Evolutionary conservation across 2,797 vertebrate genomes (phyloP).

Genomic region (Malacoctenus gilli): DNA sequence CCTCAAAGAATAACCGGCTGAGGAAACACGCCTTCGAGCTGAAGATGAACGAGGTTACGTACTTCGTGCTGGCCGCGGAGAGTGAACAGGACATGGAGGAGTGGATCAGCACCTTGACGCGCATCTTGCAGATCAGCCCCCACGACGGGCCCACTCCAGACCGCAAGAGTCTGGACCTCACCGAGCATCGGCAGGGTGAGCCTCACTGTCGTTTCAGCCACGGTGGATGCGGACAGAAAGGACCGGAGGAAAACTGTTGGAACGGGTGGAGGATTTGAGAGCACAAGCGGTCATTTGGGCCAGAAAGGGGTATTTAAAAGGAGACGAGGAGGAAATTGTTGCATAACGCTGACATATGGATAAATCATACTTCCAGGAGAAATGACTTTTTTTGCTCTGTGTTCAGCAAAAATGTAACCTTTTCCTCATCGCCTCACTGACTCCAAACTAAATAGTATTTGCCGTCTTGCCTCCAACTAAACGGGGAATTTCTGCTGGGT

Average conservation of each 20-base stretch:
- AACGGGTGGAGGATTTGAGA: slow-evolving; percentile 8
- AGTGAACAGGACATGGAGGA: slow-evolving; percentile 99
- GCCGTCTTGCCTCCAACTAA: slow-evolving; percentile 19
- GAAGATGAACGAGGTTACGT: slow-evolving; percentile 99
- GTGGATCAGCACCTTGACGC: slow-evolving; percentile 96
- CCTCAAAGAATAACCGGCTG: slow-evolving; percentile 90
- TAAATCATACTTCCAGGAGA: slow-evolving; percentile 31
- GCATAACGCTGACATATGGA: slow-evolving; percentile 32
- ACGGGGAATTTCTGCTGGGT: slow-evolving; percentile 15
- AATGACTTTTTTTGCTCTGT: slow-evolving; percentile 13
- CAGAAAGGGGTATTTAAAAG: slow-evolving; percentile 22
- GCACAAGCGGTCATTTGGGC: slow-evolving; percentile 22
- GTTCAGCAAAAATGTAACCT: slow-evolving; percentile 30
- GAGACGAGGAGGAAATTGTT: slow-evolving; percentile 4
- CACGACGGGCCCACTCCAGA: slow-evolving; percentile 89
- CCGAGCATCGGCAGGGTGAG: slow-evolving; percentile 91
- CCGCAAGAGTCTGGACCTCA: slow-evolving; percentile 91
- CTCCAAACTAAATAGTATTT: slow-evolving; percentile 15
- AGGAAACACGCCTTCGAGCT: slow-evolving; percentile 96
- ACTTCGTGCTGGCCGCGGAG: slow-evolving; percentile 98
- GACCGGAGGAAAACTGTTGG: slow-evolving; percentile 5
- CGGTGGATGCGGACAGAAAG: not conserved
- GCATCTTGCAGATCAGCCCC: slow-evolving; percentile 95
- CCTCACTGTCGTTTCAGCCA: not conserved
- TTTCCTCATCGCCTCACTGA: slow-evolving; percentile 25